phyloP scores from a whole-genome alignment of 2,888 invertebrate genomes.

The Congeria kusceri region DNA sequence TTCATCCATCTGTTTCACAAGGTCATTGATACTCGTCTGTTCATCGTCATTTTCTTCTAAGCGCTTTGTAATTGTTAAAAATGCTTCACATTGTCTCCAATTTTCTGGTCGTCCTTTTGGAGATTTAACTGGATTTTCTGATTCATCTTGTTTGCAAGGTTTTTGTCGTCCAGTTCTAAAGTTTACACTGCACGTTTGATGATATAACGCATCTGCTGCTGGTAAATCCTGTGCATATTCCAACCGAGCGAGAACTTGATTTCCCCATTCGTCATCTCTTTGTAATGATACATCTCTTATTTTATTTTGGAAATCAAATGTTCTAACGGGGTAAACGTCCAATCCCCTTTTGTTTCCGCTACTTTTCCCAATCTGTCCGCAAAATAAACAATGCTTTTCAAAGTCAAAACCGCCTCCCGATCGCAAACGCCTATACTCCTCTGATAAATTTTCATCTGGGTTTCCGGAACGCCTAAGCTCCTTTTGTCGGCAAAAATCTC shows the following conservation, averaged over 20 bases:
- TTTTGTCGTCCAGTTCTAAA: slow-evolving; percentile 44
- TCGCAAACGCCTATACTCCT: background rate
- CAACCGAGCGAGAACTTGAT: slow-evolving; percentile 30
- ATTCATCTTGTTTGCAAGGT: background rate
- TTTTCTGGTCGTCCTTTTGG: background rate
- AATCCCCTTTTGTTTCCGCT: slow-evolving; percentile 9
- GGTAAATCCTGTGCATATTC: slow-evolving; percentile 53
- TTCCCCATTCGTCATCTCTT: slow-evolving; percentile 37
- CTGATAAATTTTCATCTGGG: background rate
- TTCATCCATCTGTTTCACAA: slow-evolving; percentile 44
- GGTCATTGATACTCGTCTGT: slow-evolving; percentile 41
- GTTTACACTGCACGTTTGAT: slow-evolving; percentile 61
- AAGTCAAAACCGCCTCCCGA: slow-evolving; percentile 12
- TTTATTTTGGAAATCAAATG: slow-evolving; percentile 23
- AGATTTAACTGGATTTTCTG: background rate
- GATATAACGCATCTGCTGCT: slow-evolving; percentile 64
- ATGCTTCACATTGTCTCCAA: slow-evolving; percentile 20
- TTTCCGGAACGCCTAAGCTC: background rate
- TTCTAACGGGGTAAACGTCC: slow-evolving; percentile 17
- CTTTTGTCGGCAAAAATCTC: slow-evolving; percentile 5
- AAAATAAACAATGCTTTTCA: slow-evolving; percentile 36
- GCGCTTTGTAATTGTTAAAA: slow-evolving; percentile 20
- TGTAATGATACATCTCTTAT: slow-evolving; percentile 1
- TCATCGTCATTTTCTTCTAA: slow-evolving; percentile 47
- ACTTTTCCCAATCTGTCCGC: slow-evolving; percentile 27